A percentile compares a stretch with the other conserved stretches of the same genome.
These are phyloP conservation scores for Rhodeus uyekii DNA, from an alignment of 2,797 vertebrate genomes.

Conservation along the genomic window DNA sequence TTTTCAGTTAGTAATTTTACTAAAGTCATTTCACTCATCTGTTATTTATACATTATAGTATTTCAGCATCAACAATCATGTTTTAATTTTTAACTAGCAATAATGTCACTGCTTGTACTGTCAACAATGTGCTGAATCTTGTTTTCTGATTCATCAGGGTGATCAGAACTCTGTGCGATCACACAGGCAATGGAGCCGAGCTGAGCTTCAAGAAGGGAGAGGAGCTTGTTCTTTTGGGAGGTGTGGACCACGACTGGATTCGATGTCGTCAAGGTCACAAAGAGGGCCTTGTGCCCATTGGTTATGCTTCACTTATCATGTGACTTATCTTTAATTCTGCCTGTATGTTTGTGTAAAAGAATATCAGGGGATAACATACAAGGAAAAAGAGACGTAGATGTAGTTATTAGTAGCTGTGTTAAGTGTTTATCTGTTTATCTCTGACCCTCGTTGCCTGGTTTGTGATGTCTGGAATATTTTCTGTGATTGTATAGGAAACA, in stretches of 20 bases:
- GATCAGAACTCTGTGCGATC: slow-evolving; percentile 88
- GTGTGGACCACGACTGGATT: slow-evolving; percentile 93
- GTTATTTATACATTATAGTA: background rate
- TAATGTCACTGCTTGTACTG: background rate
- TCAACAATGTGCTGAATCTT: background rate
- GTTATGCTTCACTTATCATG: slow-evolving; percentile 92
- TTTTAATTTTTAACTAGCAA: too few species aligned
- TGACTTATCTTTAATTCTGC: slow-evolving; percentile 68
- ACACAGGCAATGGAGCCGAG: slow-evolving; percentile 74
- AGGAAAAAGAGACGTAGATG: slow-evolving; percentile 66
- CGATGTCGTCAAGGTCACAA: slow-evolving; percentile 84
- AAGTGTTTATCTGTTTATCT: slow-evolving; percentile 70
- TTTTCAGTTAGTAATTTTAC: background rate
- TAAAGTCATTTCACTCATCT: background rate
- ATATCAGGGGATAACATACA: slow-evolving; percentile 56
- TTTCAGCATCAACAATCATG: background rate
- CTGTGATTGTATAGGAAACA: slow-evolving; percentile 63
- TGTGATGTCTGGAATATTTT: slow-evolving; percentile 74
- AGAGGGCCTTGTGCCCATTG: slow-evolving; percentile 91
- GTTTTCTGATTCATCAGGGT: slow-evolving; percentile 74
- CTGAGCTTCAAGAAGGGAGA: slow-evolving; percentile 92
- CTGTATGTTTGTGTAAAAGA: slow-evolving; percentile 42
- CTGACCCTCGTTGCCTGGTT: slow-evolving; percentile 70
- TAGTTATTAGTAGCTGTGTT: slow-evolving; percentile 78
- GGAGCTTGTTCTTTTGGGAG: slow-evolving; percentile 83